Evolutionary conservation across 2,888 invertebrate genomes (phyloP).

Genomic region (Aspidapion aeneum): DNA sequence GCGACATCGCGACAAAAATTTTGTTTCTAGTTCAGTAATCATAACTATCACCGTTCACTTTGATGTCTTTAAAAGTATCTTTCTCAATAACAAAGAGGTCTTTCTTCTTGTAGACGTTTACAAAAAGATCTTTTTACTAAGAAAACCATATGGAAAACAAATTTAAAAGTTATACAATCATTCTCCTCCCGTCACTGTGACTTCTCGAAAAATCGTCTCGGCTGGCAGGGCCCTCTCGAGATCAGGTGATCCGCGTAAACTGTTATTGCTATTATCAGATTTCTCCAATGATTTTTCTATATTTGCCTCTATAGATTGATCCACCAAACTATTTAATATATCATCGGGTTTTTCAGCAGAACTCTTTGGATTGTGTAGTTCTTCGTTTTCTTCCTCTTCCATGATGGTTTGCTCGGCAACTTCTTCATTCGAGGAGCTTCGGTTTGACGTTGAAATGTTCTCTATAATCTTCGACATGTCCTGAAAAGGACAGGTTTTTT

Average conservation of each 20-base stretch:
- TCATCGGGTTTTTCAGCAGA: conserved; percentile 25
- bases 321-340: conserved; percentile 28
- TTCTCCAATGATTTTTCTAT: conserved; percentile 14
- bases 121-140: neutral
- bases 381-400: conserved; percentile 40
- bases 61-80: no score
- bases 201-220: conserved; percentile 49
- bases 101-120: no score
- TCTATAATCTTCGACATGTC: conserved; percentile 38
- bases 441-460: conserved; percentile 27
- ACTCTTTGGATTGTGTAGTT: conserved; percentile 27
- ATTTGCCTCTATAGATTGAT: conserved; percentile 8
- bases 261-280: conserved; percentile 22
- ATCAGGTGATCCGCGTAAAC: conserved; percentile 46
- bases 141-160: neutral
- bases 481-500: conserved; percentile 32
- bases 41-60: no score
- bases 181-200: conserved; percentile 52
- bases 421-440: conserved; percentile 38
- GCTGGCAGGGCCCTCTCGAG: conserved; percentile 39
- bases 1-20: no score
- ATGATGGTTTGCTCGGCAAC: conserved; percentile 44
- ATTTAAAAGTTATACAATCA: neutral
- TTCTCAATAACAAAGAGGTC: no score
- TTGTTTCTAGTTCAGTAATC: no score